Percentiles rank a stretch among this genome's conserved stretches.
Evolutionary conservation across 2,888 invertebrate genomes (phyloP).

Genomic region (Oxystoma pomonae): DNA sequence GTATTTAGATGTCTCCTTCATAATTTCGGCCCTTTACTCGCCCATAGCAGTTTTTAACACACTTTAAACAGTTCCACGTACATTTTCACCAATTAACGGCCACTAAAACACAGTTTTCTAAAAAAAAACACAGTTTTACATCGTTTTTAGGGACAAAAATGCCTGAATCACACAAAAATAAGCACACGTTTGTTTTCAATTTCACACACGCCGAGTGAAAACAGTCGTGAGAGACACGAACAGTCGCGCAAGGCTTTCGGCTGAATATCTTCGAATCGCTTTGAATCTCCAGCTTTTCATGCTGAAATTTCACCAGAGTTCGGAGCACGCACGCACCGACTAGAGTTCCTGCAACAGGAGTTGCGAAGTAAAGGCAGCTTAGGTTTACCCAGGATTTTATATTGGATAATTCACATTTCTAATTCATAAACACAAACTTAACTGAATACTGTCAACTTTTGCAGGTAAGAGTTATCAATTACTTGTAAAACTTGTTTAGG

Average conservation of each 20-base stretch:
- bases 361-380: too few species aligned
- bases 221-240: neutral
- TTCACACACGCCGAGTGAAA: neutral
- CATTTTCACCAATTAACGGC: neutral
- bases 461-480: too few species aligned
- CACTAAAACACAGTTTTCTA: neutral
- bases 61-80: neutral
- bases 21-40: conserved; percentile 11
- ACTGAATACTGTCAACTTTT: too few species aligned
- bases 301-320: neutral
- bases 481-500: too few species aligned
- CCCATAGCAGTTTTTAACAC: neutral
- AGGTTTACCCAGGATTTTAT: too few species aligned
- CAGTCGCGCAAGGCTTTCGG: neutral
- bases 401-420: too few species aligned
- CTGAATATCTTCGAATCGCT: neutral
- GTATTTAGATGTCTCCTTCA: conserved; percentile 17
- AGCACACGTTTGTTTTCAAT: neutral
- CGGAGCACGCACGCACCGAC: neutral
- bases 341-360: neutral
- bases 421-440: too few species aligned
- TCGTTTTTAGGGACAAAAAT: neutral
- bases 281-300: neutral
- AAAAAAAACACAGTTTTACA: neutral
- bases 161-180: neutral